These are phyloP conservation scores for Nixonia krombeini DNA, from an alignment of 1,140 invertebrate species.

Conservation along the genomic window DNA sequence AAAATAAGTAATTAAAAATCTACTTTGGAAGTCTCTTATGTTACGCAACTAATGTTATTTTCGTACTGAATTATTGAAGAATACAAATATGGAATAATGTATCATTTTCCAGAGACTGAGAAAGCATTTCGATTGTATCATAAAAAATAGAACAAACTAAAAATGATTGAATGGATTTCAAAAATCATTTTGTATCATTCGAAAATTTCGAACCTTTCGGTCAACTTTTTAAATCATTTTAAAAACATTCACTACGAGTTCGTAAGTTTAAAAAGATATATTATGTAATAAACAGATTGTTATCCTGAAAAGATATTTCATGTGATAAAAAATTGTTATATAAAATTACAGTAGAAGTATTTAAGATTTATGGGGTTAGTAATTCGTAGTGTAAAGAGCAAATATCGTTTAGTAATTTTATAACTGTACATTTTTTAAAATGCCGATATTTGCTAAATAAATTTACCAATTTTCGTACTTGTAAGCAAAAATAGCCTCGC, in stretches of 20 bases:
- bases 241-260: not conserved
- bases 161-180: no score
- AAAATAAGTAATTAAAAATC: no score
- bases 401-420: not conserved
- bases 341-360: not conserved
- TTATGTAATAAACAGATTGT: not conserved
- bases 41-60: not conserved
- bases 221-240: not conserved
- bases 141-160: no score
- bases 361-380: not conserved
- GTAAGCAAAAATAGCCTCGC: not conserved
- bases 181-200: no score
- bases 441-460: not conserved
- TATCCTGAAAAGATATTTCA: slow-evolving; percentile 8
- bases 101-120: no score
- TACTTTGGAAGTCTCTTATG: no score
- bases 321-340: slow-evolving; percentile 7
- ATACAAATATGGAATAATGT: no score
- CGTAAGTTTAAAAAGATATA: not conserved
- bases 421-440: not conserved
- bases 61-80: slow-evolving; percentile 1
- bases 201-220: no score
- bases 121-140: no score
- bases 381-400: not conserved
- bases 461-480: not conserved